Evolutionary conservation across 2,888 invertebrate species (phyloP), one percentile per base, ranked within the genome.

Genomic region (Pollenia amentaria): DNA sequence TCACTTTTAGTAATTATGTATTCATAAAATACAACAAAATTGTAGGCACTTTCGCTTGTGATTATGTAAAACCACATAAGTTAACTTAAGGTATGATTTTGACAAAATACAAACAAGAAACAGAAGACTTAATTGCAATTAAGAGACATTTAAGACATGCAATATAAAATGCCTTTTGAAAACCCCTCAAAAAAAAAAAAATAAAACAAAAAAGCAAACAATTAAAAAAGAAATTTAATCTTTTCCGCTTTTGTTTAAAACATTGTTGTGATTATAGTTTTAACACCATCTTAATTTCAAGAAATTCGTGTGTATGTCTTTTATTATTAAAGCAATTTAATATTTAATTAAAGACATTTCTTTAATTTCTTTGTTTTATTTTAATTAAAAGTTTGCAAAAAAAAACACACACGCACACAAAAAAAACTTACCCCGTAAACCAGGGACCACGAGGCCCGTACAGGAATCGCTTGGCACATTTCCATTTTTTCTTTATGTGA

Each of bases 401-500:
- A 12, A 29, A 70, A 55, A 40, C 18, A 16, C 18, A 12, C 6
- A 10, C 60, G 14, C 29, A 29, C 29, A 0, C 29, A 29, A 29
- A 3, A 29, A 29, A 29, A 29, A 93, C 93, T 93, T 89, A 93
- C 93, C 93, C 92, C 72, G 91, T 91, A 88, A 90, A 92, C 93
- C 94, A 94, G 55, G 94, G 93, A 42, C 94, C 94, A 57, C 94
- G 92, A 46, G 93, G 92, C 70, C 95, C 94, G 78, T 94, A 94
- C 88, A 95, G 94, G 92, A 95, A 95, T 87, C 94, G 92, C 90
- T 94, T 94, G 64, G 94, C 93, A 60, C 94, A 94, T 89, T 94
- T 93, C 95, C 95, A 95, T 89, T 94, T 94, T 81, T 94, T 93
- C 88, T 94, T 92, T 57, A 94, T 93, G 87, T 94, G 92, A 88